Evolutionary conservation across 1,140 invertebrate species (phyloP), one percentile per base, ranked within the genome.

Genomic region (Hyphantria cunea): DNA sequence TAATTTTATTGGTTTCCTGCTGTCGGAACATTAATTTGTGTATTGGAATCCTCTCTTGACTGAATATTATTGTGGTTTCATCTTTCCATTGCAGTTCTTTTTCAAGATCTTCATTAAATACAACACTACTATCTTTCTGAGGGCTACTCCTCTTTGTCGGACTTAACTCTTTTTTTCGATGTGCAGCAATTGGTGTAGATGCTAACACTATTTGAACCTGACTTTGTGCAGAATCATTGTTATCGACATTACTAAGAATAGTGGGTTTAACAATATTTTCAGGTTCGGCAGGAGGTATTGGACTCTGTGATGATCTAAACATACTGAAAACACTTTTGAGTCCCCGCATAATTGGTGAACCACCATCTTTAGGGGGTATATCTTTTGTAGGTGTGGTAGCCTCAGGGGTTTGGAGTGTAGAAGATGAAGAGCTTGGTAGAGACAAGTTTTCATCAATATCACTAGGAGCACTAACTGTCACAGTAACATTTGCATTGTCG

Each of bases 351-450:
- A 90, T 90, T 6, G 84, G 86, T 34, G 86, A 90, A 17, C 72
- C 76, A 37, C 72, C 72, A 64, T 79, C 78, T 56, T 63, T 67
- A 50, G 85, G 86, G 0, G 74, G 67, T 14, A 81, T 69, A 42
- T 88, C 88, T 68, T 88, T 90, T 32, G 80, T 88, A 9, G 88
- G 84, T 47, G 86, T 89, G 48, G 79, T 88, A 0, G 84, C 82
- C 74, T 86, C 85, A 3, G 88, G 84, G 32, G 86, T 89, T 42
- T 78, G 73, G 8, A 74, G 48, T 12, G 65, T 48, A 17, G 88
- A 88, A 8, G 86, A 87, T 41, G 81, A 80, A 42, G 80, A 78
- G 70, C 87, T 89, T 9, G 84, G 75, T n/a, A 80, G 15, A 25
- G 80, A 86, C 12, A 83, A 34, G 31, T 75, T 82, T 17, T 87